Percentiles rank a stretch among this genome's conserved stretches.
Conservation (phyloP, 1,140 invertebrate species). For the Euglossa dilemma region DNA sequence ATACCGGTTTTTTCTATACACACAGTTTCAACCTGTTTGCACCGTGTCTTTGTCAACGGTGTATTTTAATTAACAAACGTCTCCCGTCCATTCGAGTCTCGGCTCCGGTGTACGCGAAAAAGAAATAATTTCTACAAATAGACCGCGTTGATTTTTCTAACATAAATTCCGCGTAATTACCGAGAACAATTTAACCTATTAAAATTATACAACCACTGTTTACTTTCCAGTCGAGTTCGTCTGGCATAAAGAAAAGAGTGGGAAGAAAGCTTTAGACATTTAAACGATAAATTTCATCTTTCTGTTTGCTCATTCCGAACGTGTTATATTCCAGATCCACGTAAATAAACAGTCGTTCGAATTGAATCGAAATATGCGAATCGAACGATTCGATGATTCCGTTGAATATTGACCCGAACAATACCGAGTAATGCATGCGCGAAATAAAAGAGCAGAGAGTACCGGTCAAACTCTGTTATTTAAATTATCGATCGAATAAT, state of each 20-base stretch:
- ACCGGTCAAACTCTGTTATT: not conserved
- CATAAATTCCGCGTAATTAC: not conserved
- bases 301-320: not conserved
- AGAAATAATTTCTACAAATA: too few relatives aligned
- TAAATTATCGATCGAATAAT: slow-evolving; percentile 2
- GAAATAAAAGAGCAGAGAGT: not conserved
- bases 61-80: not conserved
- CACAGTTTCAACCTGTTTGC: not conserved
- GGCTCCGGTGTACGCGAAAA: too few relatives aligned
- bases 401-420: not conserved
- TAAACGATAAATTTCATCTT: not conserved
- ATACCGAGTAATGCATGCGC: not conserved
- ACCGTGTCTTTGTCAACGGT: not conserved
- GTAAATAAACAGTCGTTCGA: not conserved
- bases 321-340: not conserved
- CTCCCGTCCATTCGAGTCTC: not conserved
- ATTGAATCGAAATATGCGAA: not conserved
- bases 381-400: not conserved
- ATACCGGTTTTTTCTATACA: not conserved
- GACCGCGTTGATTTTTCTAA: not conserved
- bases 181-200: not conserved
- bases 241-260: not conserved
- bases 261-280: not conserved
- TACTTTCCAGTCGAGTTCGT: not conserved
- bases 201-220: not conserved